Evolutionary conservation across 1,140 invertebrate genomes (phyloP).

Genomic region (Temnothorax nylanderi): DNA sequence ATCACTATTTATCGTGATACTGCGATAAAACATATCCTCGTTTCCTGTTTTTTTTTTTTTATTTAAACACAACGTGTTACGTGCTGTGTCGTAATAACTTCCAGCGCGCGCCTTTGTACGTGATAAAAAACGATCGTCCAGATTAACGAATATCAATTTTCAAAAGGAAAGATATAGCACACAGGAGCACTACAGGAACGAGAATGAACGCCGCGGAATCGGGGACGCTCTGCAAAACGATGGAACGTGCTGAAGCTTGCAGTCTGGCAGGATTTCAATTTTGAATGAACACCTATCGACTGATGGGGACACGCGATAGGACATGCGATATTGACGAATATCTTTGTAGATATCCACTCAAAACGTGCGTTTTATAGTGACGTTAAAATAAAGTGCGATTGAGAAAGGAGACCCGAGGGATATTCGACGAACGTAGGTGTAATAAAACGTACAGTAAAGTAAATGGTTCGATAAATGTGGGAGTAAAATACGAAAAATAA

Average conservation of each 20-base stretch:
- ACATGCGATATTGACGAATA: slow-evolving; percentile 34
- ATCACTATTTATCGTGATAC: neutral
- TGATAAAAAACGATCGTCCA: slow-evolving; percentile 15
- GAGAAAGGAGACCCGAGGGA: neutral
- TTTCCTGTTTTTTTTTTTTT: neutral
- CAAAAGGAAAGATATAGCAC: slow-evolving; percentile 3
- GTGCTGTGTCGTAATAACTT: neutral
- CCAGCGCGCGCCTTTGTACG: neutral
- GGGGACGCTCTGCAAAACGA: slow-evolving; percentile 8
- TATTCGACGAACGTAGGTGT: neutral
- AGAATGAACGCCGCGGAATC: slow-evolving; percentile 24
- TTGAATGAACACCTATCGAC: slow-evolving; percentile 53
- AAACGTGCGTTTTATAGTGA: neutral
- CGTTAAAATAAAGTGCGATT: slow-evolving; percentile 7
- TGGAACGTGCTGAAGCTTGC: slow-evolving; percentile 8
- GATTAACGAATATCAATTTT: slow-evolving; percentile 36
- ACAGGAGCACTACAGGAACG: neutral
- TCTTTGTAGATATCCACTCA: slow-evolving; percentile 25
- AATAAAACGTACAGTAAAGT: neutral
- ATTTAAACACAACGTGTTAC: neutral
- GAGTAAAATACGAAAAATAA: neutral
- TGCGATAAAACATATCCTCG: neutral
- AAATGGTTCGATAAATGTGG: neutral
- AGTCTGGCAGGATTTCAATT: slow-evolving; percentile 62
- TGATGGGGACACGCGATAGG: slow-evolving; percentile 35